Evolutionary conservation across 2,888 invertebrate species (phyloP).

Genomic region (Trachelus stipa): DNA sequence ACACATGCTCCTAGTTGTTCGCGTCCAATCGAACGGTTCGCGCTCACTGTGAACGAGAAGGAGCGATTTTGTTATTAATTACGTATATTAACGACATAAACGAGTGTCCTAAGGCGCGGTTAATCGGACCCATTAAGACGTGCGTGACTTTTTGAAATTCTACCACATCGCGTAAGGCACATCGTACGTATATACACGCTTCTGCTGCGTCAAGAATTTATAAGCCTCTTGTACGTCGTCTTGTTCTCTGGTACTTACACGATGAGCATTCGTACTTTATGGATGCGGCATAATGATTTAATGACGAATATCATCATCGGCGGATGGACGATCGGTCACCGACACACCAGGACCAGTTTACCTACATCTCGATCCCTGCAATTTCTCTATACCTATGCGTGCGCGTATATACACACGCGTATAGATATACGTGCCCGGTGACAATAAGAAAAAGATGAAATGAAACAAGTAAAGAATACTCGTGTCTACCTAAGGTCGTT

Average conservation of each 20-base stretch:
- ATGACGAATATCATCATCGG: not conserved
- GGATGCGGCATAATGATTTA: not conserved
- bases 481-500: not conserved
- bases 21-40: not conserved
- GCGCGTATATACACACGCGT: too few species aligned
- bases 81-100: not conserved
- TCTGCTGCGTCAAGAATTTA: not conserved
- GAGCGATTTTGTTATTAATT: not conserved
- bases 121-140: not conserved
- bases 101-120: not conserved
- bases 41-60: not conserved
- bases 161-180: not conserved
- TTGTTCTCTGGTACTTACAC: not conserved
- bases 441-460: not conserved
- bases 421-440: not conserved
- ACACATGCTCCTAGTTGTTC: not conserved
- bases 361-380: not conserved
- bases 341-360: not conserved
- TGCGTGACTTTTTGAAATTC: not conserved
- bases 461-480: not conserved
- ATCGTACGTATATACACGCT: not conserved
- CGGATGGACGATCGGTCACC: not conserved
- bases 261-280: not conserved
- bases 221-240: not conserved
- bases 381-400: not conserved